Evolutionary conservation across 2,113 vertebrate genomes (phyloP).

Genomic region (Alosa alosa): DNA sequence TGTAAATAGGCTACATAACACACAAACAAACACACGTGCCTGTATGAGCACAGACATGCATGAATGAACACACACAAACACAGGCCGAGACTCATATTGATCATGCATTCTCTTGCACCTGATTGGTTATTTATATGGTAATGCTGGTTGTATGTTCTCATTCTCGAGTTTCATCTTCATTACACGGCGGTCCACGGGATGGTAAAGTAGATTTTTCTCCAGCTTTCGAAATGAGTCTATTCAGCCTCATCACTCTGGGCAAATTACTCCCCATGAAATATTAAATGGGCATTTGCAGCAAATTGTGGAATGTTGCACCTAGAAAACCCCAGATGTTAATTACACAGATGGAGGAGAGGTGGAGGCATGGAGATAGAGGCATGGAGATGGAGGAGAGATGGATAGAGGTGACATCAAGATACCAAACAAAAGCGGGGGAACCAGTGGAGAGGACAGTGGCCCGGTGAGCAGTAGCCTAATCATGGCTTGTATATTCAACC

Average conservation of each 20-base stretch:
- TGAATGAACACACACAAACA: not conserved
- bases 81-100: constrained; percentile 39
- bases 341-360: not conserved
- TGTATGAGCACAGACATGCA: not conserved
- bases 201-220: constrained; percentile 20
- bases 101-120: constrained; percentile 40
- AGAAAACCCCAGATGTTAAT: not conserved
- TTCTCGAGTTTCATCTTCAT: constrained; percentile 46
- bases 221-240: not conserved
- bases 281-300: not conserved
- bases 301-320: not conserved
- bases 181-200: not conserved
- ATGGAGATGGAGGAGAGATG: not conserved
- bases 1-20: constrained; percentile 20
- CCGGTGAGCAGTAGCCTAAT: not conserved
- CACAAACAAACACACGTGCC: not conserved
- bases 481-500: not conserved
- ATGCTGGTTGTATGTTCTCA: constrained; percentile 41
- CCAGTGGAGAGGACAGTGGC: not conserved
- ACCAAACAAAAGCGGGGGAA: not conserved
- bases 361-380: not conserved
- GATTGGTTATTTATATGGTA: constrained; percentile 56
- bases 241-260: not conserved
- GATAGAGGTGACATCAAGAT: not conserved
- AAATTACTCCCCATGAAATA: constrained; percentile 9